These are phyloP conservation scores for Eurystomus glaucurus DNA, from an alignment of 2,797 vertebrate genomes.

Conservation along the genomic window DNA sequence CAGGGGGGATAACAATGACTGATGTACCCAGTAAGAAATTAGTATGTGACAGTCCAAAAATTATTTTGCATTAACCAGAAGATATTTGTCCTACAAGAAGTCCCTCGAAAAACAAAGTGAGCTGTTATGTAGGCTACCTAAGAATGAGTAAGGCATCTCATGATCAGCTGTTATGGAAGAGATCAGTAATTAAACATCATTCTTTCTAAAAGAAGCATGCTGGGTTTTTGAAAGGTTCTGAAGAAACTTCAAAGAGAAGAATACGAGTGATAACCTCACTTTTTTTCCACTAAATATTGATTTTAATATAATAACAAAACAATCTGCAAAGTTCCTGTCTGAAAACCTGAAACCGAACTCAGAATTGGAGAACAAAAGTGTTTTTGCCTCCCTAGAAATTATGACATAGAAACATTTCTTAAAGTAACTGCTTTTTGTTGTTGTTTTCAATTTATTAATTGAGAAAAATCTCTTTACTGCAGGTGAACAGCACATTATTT, in stretches of 20 bases:
- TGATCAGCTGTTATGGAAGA: not conserved
- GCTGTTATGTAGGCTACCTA: not conserved
- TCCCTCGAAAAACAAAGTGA: not conserved
- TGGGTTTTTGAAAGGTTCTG: not conserved
- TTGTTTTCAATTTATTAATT: not conserved
- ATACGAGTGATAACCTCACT: not conserved
- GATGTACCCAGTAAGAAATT: not conserved
- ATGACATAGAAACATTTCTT: not conserved
- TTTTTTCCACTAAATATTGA: not conserved
- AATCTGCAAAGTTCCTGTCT: not conserved
- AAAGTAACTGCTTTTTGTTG: not conserved
- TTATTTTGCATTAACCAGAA: not conserved
- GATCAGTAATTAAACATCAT: not conserved
- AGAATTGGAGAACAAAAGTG: not conserved
- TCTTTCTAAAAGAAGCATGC: not conserved
- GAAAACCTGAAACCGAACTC: not conserved
- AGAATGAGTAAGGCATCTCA: not conserved
- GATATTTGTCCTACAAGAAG: not conserved
- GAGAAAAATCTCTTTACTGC: not conserved
- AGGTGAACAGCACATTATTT: not conserved
- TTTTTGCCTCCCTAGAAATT: constrained; percentile 11
- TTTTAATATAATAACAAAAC: not conserved
- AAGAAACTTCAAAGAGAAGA: not conserved
- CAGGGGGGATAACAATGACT: not conserved
- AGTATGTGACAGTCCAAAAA: not conserved